These are phyloP conservation scores for Galbula dea DNA, from an alignment of 2,113 vertebrate species.

Conservation along the genomic window DNA sequence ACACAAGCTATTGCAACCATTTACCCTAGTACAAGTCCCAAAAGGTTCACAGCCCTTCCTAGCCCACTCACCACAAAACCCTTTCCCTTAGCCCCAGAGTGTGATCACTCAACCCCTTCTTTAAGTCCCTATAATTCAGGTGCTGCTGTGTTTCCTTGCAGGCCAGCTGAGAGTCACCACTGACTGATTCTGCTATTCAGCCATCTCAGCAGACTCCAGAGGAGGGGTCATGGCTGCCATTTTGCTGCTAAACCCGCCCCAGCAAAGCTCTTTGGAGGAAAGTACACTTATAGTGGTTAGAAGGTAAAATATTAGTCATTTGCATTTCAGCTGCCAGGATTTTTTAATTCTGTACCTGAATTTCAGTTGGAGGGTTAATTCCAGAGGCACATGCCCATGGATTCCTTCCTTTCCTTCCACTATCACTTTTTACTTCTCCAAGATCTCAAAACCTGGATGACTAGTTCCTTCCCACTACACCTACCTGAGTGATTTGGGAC, in stretches of 20 bases:
- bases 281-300: background rate
- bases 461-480: background rate
- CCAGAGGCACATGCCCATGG: rapidly evolving
- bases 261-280: background rate
- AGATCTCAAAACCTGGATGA: background rate
- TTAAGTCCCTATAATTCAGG: background rate
- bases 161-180: background rate
- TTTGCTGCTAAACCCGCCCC: background rate
- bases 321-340: background rate
- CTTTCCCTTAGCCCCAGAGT: background rate
- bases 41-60: background rate
- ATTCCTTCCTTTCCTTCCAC: background rate
- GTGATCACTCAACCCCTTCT: background rate
- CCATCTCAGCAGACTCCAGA: background rate
- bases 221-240: background rate
- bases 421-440: background rate
- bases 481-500: background rate
- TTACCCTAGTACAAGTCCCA: background rate
- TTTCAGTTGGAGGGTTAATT: background rate
- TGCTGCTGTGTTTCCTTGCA: background rate
- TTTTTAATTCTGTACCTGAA: background rate
- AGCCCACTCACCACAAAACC: background rate
- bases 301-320: background rate
- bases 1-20: background rate
- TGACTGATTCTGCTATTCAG: background rate